These are phyloP conservation scores for Oligia fasciuncula DNA, from an alignment of 2,888 invertebrate genomes.

Conservation along the genomic window DNA sequence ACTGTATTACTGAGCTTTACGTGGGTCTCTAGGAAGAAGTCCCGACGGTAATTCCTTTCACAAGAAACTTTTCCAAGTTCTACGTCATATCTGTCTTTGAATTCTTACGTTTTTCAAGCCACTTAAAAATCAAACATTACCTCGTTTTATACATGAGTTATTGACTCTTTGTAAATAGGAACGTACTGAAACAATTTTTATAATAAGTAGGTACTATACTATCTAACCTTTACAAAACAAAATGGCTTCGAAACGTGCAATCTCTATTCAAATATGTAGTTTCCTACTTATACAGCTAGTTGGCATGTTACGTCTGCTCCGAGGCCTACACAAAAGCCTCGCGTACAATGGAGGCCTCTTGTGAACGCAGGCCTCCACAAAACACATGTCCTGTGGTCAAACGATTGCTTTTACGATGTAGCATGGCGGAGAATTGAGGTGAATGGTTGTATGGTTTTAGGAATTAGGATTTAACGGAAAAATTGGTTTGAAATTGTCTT, in stretches of 20 bases:
- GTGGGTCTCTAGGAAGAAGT: not conserved
- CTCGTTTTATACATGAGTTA: not conserved
- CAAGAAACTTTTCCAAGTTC: not conserved
- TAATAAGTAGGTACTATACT: too few relatives aligned
- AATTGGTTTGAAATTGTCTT: not conserved
- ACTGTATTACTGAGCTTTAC: not conserved
- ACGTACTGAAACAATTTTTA: too few relatives aligned
- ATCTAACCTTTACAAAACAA: constrained; percentile 2
- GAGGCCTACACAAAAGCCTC: constrained; percentile 57
- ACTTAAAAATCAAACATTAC: not conserved
- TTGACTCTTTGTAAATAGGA: not conserved
- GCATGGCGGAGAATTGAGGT: constrained; percentile 60
- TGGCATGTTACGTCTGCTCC: constrained; percentile 33
- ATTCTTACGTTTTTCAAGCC: not conserved
- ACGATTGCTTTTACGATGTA: constrained; percentile 73
- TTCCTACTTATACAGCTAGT: constrained; percentile 20
- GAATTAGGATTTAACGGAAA: not conserved
- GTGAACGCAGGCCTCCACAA: constrained; percentile 78
- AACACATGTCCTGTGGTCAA: constrained; percentile 84
- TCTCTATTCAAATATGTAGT: constrained; percentile 31
- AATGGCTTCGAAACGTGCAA: constrained; percentile 15
- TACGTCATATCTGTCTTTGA: not conserved
- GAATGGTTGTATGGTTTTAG: constrained; percentile 17
- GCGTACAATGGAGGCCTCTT: constrained; percentile 78
- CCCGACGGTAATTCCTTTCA: not conserved